A percentile compares a stretch with the other conserved stretches of the same genome.
These are phyloP conservation scores for Hypolimnas misippus DNA, from an alignment of 2,888 invertebrate species.

Conservation along the genomic window DNA sequence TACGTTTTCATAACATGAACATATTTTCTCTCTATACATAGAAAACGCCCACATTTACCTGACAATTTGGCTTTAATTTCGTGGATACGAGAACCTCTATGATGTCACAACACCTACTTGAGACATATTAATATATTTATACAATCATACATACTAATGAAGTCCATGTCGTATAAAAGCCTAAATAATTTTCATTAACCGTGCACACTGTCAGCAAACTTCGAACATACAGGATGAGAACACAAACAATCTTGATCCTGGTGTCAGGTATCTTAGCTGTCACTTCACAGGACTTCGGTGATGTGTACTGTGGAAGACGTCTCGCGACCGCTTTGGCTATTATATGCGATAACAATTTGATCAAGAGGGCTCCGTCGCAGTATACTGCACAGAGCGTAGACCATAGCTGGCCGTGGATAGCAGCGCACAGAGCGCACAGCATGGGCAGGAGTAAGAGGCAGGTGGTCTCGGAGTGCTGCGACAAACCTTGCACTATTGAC, in stretches of 20 bases:
- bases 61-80: not conserved
- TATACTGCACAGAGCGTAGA: not conserved
- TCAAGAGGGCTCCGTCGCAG: conserved; percentile 35
- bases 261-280: not conserved
- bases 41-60: not conserved
- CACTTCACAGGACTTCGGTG: conserved; percentile 6
- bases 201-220: not conserved
- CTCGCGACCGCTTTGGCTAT: conserved; percentile 45
- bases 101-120: not conserved
- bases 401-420: conserved; percentile 45
- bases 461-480: conserved; percentile 54
- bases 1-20: not conserved
- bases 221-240: conserved; percentile 25
- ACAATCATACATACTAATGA: conserved; percentile 11
- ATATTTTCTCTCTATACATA: not conserved
- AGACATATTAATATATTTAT: not conserved
- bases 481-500: conserved; percentile 50
- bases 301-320: conserved; percentile 31
- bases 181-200: not conserved
- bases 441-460: conserved; percentile 51
- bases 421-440: conserved; percentile 42
- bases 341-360: conserved; percentile 37
- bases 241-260: conserved; percentile 15
- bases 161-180: conserved; percentile 22
- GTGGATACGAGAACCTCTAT: not conserved